Conservation (phyloP, 2,113 vertebrate species). For the Gorsachius goisagi region DNA sequence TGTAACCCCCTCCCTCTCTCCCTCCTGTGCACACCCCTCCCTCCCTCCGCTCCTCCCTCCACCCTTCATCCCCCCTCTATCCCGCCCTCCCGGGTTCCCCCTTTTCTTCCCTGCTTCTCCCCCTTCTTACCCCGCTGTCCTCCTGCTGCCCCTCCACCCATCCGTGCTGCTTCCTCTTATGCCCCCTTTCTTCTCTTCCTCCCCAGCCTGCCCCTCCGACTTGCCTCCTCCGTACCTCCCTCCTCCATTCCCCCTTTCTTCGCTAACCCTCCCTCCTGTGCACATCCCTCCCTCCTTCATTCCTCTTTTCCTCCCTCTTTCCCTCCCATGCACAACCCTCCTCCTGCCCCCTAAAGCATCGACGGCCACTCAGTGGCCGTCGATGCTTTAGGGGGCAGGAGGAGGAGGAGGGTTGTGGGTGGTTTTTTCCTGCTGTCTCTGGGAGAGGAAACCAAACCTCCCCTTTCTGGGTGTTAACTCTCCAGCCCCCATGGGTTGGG, state of each 20-base stretch:
- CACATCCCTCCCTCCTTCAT: conserved; percentile 81
- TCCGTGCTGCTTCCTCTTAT: conserved; percentile 56
- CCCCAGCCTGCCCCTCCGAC: background rate
- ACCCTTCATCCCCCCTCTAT: conserved; percentile 70
- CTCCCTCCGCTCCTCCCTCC: conserved; percentile 74
- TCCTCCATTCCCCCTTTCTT: conserved; percentile 63
- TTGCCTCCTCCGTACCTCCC: conserved; percentile 47
- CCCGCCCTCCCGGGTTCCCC: conserved; percentile 32
- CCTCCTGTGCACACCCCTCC: conserved; percentile 76
- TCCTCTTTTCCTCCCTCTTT: conserved; percentile 76
- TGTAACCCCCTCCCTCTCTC: conserved; percentile 86
- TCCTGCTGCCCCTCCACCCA: conserved; percentile 27
- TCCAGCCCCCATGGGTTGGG: conserved; percentile 81
- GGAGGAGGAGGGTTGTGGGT: conserved; percentile 75
- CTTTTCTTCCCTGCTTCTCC: conserved; percentile 48
- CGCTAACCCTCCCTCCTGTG: conserved; percentile 79
- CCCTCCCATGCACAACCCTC: conserved; percentile 76
- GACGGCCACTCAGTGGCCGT: conserved; percentile 58
- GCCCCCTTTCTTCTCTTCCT: conserved; percentile 24
- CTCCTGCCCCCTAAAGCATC: conserved; percentile 79
- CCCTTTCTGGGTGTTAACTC: conserved; percentile 81
- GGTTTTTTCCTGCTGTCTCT: conserved; percentile 73
- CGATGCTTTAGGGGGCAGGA: conserved; percentile 80
- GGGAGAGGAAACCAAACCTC: conserved; percentile 75
- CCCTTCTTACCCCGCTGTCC: conserved; percentile 59